Percentiles rank a stretch among this genome's conserved stretches.
Conservation (phyloP, 1,140 invertebrate genomes). For the Drosophila fuyamai region DNA sequence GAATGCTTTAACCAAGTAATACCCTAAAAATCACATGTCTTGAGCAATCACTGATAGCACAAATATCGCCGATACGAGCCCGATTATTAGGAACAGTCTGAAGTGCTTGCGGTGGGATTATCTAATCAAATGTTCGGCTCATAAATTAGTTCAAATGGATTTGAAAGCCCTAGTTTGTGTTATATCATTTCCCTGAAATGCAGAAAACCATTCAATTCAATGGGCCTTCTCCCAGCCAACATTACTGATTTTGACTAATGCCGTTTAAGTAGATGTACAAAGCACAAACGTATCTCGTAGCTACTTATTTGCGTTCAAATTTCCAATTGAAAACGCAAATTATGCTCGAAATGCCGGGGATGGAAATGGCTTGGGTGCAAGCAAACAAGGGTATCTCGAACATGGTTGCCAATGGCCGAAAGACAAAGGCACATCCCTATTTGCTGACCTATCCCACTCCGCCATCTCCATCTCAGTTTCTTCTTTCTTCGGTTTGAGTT, state of each 20-base stretch:
- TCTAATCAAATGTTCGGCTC: conserved; percentile 27
- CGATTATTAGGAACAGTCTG: conserved; percentile 39
- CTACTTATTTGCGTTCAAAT: conserved; percentile 58
- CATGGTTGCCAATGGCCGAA: conserved; percentile 29
- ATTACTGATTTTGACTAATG: conserved; percentile 1
- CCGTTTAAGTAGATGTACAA: conserved; percentile 23
- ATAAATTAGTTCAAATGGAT: conserved; percentile 29
- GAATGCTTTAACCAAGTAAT: background rate
- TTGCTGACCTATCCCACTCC: conserved; percentile 52
- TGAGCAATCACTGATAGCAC: conserved; percentile 33
- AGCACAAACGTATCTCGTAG: conserved; percentile 28
- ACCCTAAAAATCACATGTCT: conserved; percentile 52
- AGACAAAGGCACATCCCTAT: conserved; percentile 43
- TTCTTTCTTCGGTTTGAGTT: conserved; percentile 26
- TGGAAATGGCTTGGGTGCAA: conserved; percentile 11
- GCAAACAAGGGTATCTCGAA: conserved; percentile 46
- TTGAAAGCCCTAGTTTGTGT: background rate
- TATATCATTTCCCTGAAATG: conserved; percentile 7
- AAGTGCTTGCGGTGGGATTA: conserved; percentile 31
- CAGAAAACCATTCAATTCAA: conserved; percentile 19
- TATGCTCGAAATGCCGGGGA: conserved; percentile 49
- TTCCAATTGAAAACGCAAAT: conserved; percentile 68
- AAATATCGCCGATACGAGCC: conserved; percentile 29
- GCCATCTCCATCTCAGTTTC: background rate
- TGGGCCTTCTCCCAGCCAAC: background rate